Evolutionary conservation across 2,888 invertebrate genomes (phyloP).

Genomic region (Yponomeuta evonymella): DNA sequence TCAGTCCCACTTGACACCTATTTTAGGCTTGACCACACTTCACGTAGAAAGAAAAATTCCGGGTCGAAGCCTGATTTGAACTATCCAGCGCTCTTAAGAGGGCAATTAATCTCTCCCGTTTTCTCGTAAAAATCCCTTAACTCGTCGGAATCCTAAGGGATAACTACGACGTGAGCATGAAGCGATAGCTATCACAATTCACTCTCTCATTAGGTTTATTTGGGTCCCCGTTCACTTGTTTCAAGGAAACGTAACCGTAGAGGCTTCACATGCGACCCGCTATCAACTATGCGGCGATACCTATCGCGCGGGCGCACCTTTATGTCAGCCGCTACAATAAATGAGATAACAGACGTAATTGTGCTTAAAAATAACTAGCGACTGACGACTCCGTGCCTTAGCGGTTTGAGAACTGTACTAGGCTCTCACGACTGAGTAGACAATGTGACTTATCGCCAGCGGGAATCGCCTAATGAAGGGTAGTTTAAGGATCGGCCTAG

Average conservation of each 20-base stretch:
- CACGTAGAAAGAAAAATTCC: too few relatives aligned
- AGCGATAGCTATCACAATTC: not conserved
- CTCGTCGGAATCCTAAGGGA: too few relatives aligned
- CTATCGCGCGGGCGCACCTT: not conserved
- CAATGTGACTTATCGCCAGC: constrained; percentile 39
- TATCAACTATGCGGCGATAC: not conserved
- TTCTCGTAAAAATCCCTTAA: too few relatives aligned
- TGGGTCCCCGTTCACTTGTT: not conserved
- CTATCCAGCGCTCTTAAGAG: too few relatives aligned
- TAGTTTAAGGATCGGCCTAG: constrained; percentile 7
- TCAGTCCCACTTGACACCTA: too few relatives aligned
- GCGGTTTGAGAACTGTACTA: constrained; percentile 28
- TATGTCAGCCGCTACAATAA: constrained; percentile 1
- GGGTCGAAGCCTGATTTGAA: too few relatives aligned
- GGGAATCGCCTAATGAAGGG: constrained; percentile 18
- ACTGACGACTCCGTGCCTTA: constrained; percentile 16
- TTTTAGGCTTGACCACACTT: too few relatives aligned
- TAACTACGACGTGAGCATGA: not conserved
- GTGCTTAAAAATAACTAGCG: constrained; percentile 9
- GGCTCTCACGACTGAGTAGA: constrained; percentile 41
- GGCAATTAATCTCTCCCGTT: too few relatives aligned
- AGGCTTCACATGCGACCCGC: not conserved
- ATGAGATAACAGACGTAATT: constrained; percentile 5
- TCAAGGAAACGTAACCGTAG: not conserved
- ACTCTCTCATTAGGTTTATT: not conserved